Evolutionary conservation across 2,113 vertebrate genomes (phyloP), one percentile per base, ranked within the genome.

Genomic region (Apistogramma diplotaenia): DNA sequence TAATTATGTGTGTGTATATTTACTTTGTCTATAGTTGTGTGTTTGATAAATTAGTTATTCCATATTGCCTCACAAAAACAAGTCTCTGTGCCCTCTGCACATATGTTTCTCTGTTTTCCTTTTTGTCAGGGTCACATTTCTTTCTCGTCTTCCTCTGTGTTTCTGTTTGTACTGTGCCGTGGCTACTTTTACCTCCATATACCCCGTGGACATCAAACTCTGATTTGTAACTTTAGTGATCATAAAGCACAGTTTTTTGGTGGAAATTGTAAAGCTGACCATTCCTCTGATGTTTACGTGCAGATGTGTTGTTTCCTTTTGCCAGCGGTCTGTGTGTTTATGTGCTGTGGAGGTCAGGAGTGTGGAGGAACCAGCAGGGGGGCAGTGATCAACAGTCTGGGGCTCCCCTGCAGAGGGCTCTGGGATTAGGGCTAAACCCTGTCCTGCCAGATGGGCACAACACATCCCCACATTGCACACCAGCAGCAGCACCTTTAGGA

Each of bases 371-470:
- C 81, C 94, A 93, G 93, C 90, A 82, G 92, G 91, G 87, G 92
- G 90, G 65, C 79, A 57, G 95, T 96, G 96, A 97, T 99, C 97
- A 98, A 96, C 96, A 96, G 96, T 96, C 96, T 96, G 96, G 95
- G 96, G 92, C 95, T 90, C 96, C 96, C 96, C 96, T 96, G 95
- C 96, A 93, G 96, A 96, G 97, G 96, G 95, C 95, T 96, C 95
- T 94, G 95, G 96, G 97, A 98, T 98, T 99, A 98, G 95, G 95
- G 87, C 95, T 96, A 98, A 99, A 97, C 96, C 96, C 95, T 95
- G 93, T 94, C 95, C 94, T 95, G 97, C 96, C 97, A 99, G 97
- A 99, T 98, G 97, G 97, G 95, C 96, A 93, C 96, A 96, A 94
- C 96, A 95, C 96, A 92, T 96, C 96, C 95, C 94, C 70, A 85